Percentiles rank a stretch among this genome's conserved stretches.
Conservation (phyloP, 2,888 invertebrate genomes). For the Drosophila limbata region DNA sequence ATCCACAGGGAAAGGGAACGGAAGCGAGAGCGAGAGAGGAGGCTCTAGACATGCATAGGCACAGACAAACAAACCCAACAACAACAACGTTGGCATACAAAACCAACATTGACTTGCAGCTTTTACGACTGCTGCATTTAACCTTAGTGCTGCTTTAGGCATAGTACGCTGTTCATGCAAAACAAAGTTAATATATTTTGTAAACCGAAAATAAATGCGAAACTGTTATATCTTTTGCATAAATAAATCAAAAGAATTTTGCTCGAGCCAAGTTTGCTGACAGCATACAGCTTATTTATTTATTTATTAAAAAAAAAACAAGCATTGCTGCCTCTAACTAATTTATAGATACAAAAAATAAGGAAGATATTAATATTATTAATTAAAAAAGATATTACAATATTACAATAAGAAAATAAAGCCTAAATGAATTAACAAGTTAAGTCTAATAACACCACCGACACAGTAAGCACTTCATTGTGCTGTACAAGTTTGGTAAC, state of each 20-base stretch:
- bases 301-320: too few species aligned
- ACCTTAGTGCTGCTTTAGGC: slow-evolving; percentile 18
- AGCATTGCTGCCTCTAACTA: too few species aligned
- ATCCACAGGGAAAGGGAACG: background rate
- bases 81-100: slow-evolving; percentile 18
- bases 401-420: too few species aligned
- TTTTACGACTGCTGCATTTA: slow-evolving; percentile 43
- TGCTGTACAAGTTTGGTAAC: slow-evolving; percentile 5
- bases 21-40: background rate
- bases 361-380: too few species aligned
- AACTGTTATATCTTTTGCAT: background rate
- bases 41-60: slow-evolving; percentile 28
- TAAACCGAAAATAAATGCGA: background rate
- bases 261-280: background rate
- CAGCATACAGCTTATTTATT: slow-evolving; percentile 13
- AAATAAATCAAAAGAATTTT: background rate
- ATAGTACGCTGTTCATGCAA: slow-evolving; percentile 24
- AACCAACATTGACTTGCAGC: slow-evolving; percentile 55
- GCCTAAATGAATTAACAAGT: too few species aligned
- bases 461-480: too few species aligned
- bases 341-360: too few species aligned
- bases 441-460: too few species aligned
- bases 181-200: background rate
- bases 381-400: too few species aligned
- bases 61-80: slow-evolving; percentile 33